phyloP scores from a whole-genome alignment of 2,888 invertebrate species.

The Cerastis rubricosa region DNA sequence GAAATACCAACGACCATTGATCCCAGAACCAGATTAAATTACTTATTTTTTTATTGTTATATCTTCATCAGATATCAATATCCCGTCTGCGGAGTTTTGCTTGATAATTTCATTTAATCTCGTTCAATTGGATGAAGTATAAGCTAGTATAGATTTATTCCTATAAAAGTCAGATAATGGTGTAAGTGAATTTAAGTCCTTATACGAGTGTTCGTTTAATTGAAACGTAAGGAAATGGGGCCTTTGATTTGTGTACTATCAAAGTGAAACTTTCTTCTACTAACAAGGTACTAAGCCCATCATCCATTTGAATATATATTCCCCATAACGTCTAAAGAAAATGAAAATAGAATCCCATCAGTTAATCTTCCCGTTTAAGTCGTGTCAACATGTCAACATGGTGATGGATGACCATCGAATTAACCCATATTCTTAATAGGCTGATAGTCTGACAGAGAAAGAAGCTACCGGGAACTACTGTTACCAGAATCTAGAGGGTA shows the following conservation, averaged over 20 bases:
- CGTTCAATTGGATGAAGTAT: not conserved
- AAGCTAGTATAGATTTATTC: not conserved
- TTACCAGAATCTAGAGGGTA: not conserved
- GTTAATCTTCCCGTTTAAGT: conserved; percentile 44
- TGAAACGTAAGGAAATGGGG: not conserved
- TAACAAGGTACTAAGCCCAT: conserved; percentile 12
- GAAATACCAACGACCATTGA: not conserved
- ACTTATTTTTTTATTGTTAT: not conserved
- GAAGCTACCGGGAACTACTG: conserved; percentile 20
- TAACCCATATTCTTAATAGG: conserved; percentile 48
- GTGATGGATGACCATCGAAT: conserved; percentile 49
- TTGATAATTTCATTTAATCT: not conserved
- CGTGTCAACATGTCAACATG: conserved; percentile 50
- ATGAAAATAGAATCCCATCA: conserved; percentile 36
- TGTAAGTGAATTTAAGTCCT: conserved; percentile 1
- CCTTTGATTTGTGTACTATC: not conserved
- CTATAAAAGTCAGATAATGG: not conserved
- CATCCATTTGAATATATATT: conserved; percentile 18
- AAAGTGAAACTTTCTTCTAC: conserved; percentile 8
- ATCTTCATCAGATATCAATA: not conserved
- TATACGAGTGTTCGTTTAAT: not conserved
- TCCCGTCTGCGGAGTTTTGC: not conserved
- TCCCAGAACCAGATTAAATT: not conserved
- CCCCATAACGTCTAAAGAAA: conserved; percentile 8
- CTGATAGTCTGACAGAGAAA: conserved; percentile 14